phyloP scores from a whole-genome alignment of 2,888 invertebrate genomes.

The Lasioglossum calceatum region DNA sequence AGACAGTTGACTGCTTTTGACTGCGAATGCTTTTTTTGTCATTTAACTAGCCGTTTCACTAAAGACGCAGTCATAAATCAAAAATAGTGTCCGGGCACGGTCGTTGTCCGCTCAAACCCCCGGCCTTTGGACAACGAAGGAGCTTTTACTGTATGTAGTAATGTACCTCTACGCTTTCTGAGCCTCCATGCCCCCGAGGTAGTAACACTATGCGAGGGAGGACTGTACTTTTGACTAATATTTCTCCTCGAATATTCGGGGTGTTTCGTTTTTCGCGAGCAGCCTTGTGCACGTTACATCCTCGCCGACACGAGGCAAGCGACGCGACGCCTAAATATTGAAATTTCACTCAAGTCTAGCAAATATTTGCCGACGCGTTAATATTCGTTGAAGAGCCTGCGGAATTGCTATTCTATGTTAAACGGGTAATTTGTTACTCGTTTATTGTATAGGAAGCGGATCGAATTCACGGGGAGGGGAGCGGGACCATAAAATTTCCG shows the following conservation, averaged over 20 bases:
- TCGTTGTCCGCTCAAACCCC: no score
- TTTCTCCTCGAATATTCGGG: background rate
- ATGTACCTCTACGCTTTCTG: no score
- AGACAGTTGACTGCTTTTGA: no score
- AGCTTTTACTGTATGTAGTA: no score
- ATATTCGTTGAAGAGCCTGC: background rate
- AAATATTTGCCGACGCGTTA: slow-evolving; percentile 2
- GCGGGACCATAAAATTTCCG: slow-evolving; percentile 6
- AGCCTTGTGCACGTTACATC: background rate
- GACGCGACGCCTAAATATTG: background rate
- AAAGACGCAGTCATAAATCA: no score
- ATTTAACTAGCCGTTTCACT: no score
- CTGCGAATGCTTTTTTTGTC: no score
- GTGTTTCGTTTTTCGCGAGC: background rate
- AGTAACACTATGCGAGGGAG: no score
- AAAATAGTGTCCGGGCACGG: no score
- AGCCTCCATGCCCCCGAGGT: no score
- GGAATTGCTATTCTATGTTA: background rate
- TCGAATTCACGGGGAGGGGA: background rate
- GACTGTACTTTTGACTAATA: no score
- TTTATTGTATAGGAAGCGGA: background rate
- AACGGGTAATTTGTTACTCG: background rate
- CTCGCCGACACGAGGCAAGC: background rate
- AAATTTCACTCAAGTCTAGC: background rate
- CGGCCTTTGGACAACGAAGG: no score